phyloP scores from a whole-genome alignment of 2,888 invertebrate species.

The Patella pellucida region DNA sequence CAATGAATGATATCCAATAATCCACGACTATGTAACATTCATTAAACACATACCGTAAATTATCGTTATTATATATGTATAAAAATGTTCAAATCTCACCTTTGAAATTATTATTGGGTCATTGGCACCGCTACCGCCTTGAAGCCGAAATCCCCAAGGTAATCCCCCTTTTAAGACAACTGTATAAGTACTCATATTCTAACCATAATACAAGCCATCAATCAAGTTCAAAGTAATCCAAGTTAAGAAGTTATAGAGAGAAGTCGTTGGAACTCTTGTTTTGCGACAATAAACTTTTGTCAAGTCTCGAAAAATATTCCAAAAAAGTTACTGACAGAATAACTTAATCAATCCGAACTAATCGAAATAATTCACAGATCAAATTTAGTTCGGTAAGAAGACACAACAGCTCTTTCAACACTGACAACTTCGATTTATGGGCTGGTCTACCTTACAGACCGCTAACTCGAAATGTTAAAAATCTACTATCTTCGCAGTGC shows the following conservation, averaged over 20 bases:
- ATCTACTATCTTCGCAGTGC: too few species aligned
- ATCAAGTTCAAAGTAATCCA: slow-evolving; percentile 35
- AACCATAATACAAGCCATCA: slow-evolving; percentile 50
- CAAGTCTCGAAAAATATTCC: not conserved
- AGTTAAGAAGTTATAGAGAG: not conserved
- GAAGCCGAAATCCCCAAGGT: slow-evolving; percentile 92
- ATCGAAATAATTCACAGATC: slow-evolving; percentile 8
- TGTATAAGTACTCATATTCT: slow-evolving; percentile 61
- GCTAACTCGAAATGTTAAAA: too few species aligned
- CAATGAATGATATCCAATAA: too few species aligned
- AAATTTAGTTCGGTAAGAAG: slow-evolving; percentile 1
- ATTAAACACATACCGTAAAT: too few species aligned
- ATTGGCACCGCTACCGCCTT: slow-evolving; percentile 85
- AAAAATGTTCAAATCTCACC: slow-evolving; percentile 43
- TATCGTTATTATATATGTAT: too few species aligned
- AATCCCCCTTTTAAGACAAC: slow-evolving; percentile 85
- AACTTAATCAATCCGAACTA: slow-evolving; percentile 9
- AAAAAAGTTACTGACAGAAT: slow-evolving; percentile 3
- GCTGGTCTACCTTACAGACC: too few species aligned
- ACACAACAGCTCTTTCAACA: not conserved
- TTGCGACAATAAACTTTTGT: too few species aligned
- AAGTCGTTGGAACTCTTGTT: not conserved
- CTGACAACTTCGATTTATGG: not conserved
- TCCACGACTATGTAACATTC: too few species aligned
- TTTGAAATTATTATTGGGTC: slow-evolving; percentile 80